Evolutionary conservation across 2,888 invertebrate genomes (phyloP), one percentile per base, ranked within the genome.

Genomic region (Timema podura): DNA sequence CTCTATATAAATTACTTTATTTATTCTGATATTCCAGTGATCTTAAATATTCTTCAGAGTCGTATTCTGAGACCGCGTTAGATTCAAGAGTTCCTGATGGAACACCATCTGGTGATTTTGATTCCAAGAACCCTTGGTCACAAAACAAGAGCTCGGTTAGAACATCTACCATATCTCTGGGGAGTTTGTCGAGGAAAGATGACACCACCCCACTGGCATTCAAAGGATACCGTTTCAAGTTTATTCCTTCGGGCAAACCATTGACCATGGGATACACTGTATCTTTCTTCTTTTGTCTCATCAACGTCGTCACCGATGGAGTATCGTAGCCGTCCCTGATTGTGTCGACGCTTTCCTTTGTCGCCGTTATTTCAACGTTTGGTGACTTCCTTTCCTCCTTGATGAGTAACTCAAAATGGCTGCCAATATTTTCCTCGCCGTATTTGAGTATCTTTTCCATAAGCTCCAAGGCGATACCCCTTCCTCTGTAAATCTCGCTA

Each of bases 381-480:
- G 30, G 30, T 30, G 30, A 30, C 30, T 30, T 30, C 30, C 30
- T 30, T 30, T 30, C 30, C 30, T 30, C 30, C 44, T 61, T 10
- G 44, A 61, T 45, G 44, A 61, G 61, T 10, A 61, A 10, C 61
- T 61, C 44, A 45, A 61, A 61, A 10, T 45, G 9, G 44, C 61
- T 61, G 44, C 61, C 61, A 7, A 61, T 45, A 9, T 9, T 45
- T 13, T 61, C 61, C 3, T 61, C 61, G 5, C 61, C 61, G 9
- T 61, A 61, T 45, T 44, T 44, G 61, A 61, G 61, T 10, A 61
- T 45, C 5, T 9, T 16, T 45, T 61, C 61, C 61, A 61, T 61
- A 45, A 61, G 61, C 44, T 61, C 61, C 44, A 61, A 45, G 9
- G 61, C 61, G n/a, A 61, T 45, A 9, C 61, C 61, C n/a, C 61